Percentiles rank a stretch among this genome's conserved stretches.
phyloP scores from a whole-genome alignment of 2,888 invertebrate genomes.

The Rutpela maculata region DNA sequence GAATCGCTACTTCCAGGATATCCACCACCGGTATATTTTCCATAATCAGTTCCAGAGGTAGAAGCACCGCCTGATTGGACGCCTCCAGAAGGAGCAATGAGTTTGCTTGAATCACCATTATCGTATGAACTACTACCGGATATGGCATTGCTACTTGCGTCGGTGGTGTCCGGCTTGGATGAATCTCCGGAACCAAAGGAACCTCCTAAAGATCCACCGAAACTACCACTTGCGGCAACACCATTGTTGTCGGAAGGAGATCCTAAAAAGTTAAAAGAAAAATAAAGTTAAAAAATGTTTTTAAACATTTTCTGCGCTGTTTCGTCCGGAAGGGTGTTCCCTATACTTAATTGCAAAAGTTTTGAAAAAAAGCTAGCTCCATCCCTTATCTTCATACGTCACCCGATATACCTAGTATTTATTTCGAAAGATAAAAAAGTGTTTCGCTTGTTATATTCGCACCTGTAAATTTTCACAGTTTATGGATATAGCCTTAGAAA shows the following conservation, averaged over 20 bases:
- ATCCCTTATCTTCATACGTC: too few relatives aligned
- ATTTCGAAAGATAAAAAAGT: too few relatives aligned
- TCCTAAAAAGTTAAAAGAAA: conserved; percentile 19
- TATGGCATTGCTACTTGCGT: conserved; percentile 33
- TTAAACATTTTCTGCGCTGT: too few relatives aligned
- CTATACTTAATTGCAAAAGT: too few relatives aligned
- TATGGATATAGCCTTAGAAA: too few relatives aligned
- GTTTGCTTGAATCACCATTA: background rate
- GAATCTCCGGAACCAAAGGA: conserved; percentile 25
- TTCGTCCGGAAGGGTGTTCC: too few relatives aligned
- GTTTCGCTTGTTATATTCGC: too few relatives aligned
- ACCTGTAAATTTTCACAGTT: too few relatives aligned
- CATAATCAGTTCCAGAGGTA: too few relatives aligned
- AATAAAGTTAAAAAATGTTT: background rate
- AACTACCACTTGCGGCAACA: conserved; percentile 19
- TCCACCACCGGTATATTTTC: conserved; percentile 12
- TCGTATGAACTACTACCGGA: conserved; percentile 17
- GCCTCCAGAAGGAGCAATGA: background rate
- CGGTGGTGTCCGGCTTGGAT: conserved; percentile 32
- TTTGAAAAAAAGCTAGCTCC: too few relatives aligned
- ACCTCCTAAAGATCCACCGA: conserved; percentile 36
- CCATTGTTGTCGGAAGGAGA: background rate
- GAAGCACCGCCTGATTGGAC: background rate
- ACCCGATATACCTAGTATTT: too few relatives aligned
- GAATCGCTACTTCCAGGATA: too few relatives aligned